Evolutionary conservation across 2,113 vertebrate species (phyloP).

Genomic region (Phalacrocorax brasilianus): DNA sequence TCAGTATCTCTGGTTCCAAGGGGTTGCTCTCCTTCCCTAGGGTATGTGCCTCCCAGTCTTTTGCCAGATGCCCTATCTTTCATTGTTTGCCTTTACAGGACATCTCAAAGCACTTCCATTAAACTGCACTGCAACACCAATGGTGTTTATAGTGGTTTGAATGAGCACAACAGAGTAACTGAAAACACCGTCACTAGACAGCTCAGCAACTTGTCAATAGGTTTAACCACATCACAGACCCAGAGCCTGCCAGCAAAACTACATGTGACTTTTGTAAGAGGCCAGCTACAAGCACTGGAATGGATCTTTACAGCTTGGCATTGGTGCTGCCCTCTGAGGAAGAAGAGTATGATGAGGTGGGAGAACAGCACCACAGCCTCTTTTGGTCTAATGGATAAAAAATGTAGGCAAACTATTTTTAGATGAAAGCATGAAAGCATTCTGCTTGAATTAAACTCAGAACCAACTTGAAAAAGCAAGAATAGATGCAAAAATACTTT

Average conservation of each 20-base stretch:
- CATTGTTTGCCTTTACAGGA: not conserved
- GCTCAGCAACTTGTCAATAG: not conserved
- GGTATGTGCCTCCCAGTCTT: not conserved
- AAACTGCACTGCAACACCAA: not conserved
- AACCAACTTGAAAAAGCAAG: slow-evolving; percentile 22
- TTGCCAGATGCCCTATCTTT: not conserved
- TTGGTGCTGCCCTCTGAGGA: slow-evolving; percentile 41
- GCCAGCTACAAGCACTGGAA: slow-evolving; percentile 34
- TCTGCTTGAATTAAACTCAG: slow-evolving; percentile 55
- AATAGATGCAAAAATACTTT: slow-evolving; percentile 44
- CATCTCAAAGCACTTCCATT: not conserved
- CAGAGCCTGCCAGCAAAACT: slow-evolving; percentile 2
- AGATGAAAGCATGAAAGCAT: slow-evolving; percentile 67
- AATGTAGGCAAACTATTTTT: slow-evolving; percentile 67
- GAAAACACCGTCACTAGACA: not conserved
- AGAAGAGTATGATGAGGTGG: slow-evolving; percentile 63
- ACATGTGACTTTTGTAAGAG: not conserved
- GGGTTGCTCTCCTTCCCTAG: not conserved
- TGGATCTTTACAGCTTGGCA: slow-evolving; percentile 62
- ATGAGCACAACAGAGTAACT: not conserved
- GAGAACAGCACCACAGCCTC: slow-evolving; percentile 43
- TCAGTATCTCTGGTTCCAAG: not conserved
- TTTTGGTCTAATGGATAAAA: slow-evolving; percentile 62
- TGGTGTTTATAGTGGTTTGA: not conserved
- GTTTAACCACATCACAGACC: not conserved